Conservation (phyloP, 2,113 vertebrate genomes). For the Pantherophis guttatus region DNA sequence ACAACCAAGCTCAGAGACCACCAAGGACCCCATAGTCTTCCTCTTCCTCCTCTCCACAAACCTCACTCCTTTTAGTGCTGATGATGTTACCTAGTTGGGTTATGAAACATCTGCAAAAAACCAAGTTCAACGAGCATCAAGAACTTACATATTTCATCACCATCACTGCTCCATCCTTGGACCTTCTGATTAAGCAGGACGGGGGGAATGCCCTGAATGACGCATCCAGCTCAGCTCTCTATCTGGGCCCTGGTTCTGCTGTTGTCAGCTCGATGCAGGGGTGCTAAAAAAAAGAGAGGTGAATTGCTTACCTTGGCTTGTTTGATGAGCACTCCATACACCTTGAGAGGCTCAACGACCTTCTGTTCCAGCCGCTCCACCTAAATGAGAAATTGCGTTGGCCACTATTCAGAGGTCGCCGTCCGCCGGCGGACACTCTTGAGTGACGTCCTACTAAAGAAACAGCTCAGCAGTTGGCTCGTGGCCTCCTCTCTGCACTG, state of each 20-base stretch:
- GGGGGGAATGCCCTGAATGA: neutral
- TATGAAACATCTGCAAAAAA: neutral
- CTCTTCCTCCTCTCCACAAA: neutral
- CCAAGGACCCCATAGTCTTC: neutral
- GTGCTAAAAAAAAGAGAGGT: neutral
- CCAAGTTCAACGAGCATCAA: neutral
- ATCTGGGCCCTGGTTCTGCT: neutral
- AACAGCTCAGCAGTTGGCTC: neutral
- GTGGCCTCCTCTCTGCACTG: neutral
- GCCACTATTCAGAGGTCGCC: neutral
- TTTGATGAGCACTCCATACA: constrained; percentile 68
- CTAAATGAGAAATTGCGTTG: constrained; percentile 40
- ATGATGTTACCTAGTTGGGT: neutral
- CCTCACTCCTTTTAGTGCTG: neutral
- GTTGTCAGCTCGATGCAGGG: neutral
- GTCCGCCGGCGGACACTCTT: neutral
- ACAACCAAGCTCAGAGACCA: neutral
- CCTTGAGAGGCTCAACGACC: constrained; percentile 70
- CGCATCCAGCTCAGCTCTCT: neutral
- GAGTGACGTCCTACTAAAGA: neutral
- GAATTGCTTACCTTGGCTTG: constrained; percentile 67
- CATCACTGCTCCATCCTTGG: neutral
- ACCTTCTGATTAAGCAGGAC: neutral
- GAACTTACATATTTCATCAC: neutral
- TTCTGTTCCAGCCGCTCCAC: constrained; percentile 75